Base-by-base conservation (phyloP, 2,113 vertebrate species). In the Nothocercus julius region DNA sequence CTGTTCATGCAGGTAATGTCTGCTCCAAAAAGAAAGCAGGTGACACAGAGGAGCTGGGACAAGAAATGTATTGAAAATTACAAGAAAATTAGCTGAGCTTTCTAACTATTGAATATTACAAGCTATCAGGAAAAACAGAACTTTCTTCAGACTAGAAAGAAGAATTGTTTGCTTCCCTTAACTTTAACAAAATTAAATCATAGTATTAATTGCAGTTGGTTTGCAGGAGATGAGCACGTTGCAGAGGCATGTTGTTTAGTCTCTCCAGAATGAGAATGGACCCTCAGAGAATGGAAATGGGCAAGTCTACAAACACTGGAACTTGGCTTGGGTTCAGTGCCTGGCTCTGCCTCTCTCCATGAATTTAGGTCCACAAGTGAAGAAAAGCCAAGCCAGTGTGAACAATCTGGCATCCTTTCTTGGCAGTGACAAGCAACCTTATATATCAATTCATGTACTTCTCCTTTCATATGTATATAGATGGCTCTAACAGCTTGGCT, bases 361-460 rank as follows among this genome's bases (percentile, higher is more conserved):
- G 56, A 53, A 87, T 92, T 76, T 38, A 81, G 34, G 25, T 64
- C 83, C 85, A 84, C 92, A 92, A 96, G 69, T 17, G 25, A 62
- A 89, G 85, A 82, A 89, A 54, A 87, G 59, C 70, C 40, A 75
- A 94, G 94, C 91, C 86, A 94, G 27, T 76, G 34, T 63, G 49
- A 92, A 85, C 73, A 93, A 90, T 91, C 91, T 82, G 93, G 94
- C 87, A 84, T 81, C 81, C 27, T 45, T 91, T 85, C 49, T 30
- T 90, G 84, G 96, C 92, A 91, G 72, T 28, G 61, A 42, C 68
- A 82, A 77, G 88, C 91, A 88, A 91, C 90, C 92, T 92, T 94
- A 94, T 96, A 94, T 95, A 95, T 96, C 96, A 97, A 91, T 96
- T 90, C 72, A 59, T 78, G 87, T 95, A 84, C 81, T 93, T 92